Evolutionary conservation across 2,113 vertebrate species (phyloP), one percentile per base, ranked within the genome.

Genomic region (Chaenocephalus aceratus): DNA sequence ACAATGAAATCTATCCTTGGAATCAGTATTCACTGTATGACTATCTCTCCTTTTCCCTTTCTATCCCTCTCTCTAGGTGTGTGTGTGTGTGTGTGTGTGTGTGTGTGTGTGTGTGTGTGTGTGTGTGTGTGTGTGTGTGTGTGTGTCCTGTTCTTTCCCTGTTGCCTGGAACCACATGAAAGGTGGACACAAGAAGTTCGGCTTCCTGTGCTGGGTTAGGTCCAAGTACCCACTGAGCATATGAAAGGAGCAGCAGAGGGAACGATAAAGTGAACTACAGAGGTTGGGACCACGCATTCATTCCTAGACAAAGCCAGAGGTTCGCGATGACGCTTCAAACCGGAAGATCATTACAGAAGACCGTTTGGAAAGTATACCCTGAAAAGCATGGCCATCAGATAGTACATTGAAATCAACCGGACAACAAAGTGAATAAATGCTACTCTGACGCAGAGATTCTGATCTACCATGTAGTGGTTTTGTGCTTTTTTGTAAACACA

Each of bases 91-190:
- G 51, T 78, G 4, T 58, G 16, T 62, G 9, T n/a, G 18, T 64
- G 18, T 52, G 21, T 70, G 34, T 46, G 51, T 75, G 15, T 62
- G 60, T 56, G 18, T 61, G 53, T 67, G 11, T 34, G 21, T 63
- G 56, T 63, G 58, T 46, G n/a, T 69, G 10, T 4, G 23, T 76
- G 34, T 34, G 46, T 73, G 26, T 68, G 61, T 65, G 26, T 54
- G 60, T 72, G 60, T 71, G 26, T 70, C 57, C 73, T 81, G 46
- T 75, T 72, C 62, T 72, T 86, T 75, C 74, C 51, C 56, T 69
- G 80, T 86, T 86, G 78, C 70, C 80, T 88, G 87, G 87, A 91
- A 69, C 75, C 64, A 90, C 85, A 90, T 93, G 84, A 93, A 90
- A 90, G 90, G 75, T 88, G 72, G 71, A 84, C 75, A 77, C 34